Evolutionary conservation across 2,797 vertebrate species (phyloP).

Genomic region (Acipenser transmontanus): DNA sequence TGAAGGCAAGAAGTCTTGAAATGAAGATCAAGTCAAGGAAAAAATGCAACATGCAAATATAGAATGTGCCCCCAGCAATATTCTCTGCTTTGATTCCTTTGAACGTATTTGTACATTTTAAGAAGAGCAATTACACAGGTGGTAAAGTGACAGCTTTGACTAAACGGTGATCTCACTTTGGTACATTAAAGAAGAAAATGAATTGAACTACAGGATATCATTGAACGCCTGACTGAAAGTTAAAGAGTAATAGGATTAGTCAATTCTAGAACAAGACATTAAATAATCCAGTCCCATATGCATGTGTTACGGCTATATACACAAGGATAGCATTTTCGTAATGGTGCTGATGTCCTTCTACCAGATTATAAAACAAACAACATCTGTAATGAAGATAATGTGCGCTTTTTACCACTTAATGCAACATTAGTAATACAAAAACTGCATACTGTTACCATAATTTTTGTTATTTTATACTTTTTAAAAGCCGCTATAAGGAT

Average conservation of each 20-base stretch:
- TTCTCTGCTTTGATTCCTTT: conserved; percentile 62
- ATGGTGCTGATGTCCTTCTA: too few species aligned
- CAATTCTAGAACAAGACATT: too few species aligned
- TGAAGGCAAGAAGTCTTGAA: conserved; percentile 35
- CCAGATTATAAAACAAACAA: too few species aligned
- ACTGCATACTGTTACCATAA: too few species aligned
- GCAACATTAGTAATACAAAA: too few species aligned
- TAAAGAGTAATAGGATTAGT: conserved; percentile 19
- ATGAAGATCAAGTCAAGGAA: conserved; percentile 60
- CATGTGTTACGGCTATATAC: too few species aligned
- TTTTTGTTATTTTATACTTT: too few species aligned
- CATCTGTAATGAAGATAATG: too few species aligned
- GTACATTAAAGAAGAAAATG: conserved; percentile 66
- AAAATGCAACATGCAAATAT: conserved; percentile 57
- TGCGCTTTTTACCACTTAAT: too few species aligned
- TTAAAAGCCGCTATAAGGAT: too few species aligned
- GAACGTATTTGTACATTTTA: conserved; percentile 51
- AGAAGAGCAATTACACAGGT: conserved; percentile 59
- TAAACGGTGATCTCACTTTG: conserved; percentile 64
- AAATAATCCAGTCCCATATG: too few species aligned
- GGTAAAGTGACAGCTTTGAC: conserved; percentile 32
- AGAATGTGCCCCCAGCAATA: conserved; percentile 43
- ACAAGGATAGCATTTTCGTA: too few species aligned
- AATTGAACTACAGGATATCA: conserved; percentile 73
- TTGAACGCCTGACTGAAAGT: conserved; percentile 37